phyloP scores from a whole-genome alignment of 2,113 vertebrate genomes.

The Xenopus tropicalis region UCB_Xtro_10.0 CM004449.2:49984501-49985000 shows the following conservation, averaged over 20 bases:
- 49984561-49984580: background rate
- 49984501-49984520: background rate
- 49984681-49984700: background rate
- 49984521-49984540: background rate
- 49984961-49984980: too few relatives aligned
- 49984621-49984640: background rate
- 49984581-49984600: background rate
- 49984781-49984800: slow-evolving; percentile 20
- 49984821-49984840: background rate
- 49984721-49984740: too few relatives aligned
- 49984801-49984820: slow-evolving; percentile 13
- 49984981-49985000: too few relatives aligned
- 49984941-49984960: too few relatives aligned
- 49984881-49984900: background rate
- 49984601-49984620: background rate
- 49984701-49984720: too few relatives aligned
- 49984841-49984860: background rate
- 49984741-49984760: background rate
- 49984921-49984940: too few relatives aligned
- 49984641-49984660: background rate
- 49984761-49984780: background rate
- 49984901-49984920: too few relatives aligned
- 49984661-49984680: background rate
- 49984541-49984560: too few relatives aligned
- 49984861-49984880: background rate